phyloP scores from a whole-genome alignment of 1,140 invertebrate species.

The Panagrolaimus sp. region DNA sequence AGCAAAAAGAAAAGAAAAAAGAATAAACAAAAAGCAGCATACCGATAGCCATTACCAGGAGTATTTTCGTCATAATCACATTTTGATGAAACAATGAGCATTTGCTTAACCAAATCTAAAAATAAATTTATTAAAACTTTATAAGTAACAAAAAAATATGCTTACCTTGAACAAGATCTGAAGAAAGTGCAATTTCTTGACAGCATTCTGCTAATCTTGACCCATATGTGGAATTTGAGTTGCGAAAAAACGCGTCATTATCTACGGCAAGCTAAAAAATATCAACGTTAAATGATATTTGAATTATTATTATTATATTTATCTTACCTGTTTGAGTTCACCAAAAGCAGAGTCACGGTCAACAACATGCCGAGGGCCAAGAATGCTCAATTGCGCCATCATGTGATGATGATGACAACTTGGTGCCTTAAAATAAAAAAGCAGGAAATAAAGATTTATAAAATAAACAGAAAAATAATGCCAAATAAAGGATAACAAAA shows the following conservation, averaged over 20 bases:
- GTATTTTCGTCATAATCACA: slow-evolving; percentile 77
- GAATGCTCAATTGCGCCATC: slow-evolving; percentile 2
- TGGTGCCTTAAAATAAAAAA: background rate
- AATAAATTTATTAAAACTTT: background rate
- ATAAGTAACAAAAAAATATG: background rate
- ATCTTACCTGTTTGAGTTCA: slow-evolving; percentile 44
- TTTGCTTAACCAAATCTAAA: slow-evolving; percentile 43
- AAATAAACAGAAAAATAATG: too few relatives aligned
- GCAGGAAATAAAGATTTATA: too few relatives aligned
- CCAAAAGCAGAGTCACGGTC: slow-evolving; percentile 49
- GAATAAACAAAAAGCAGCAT: too few relatives aligned
- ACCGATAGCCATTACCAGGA: slow-evolving; percentile 82
- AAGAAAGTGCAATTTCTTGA: slow-evolving; percentile 28
- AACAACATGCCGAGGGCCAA: slow-evolving; percentile 49
- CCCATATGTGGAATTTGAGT: slow-evolving; percentile 28
- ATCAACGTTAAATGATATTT: background rate
- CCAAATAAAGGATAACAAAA: too few relatives aligned
- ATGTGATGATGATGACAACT: slow-evolving; percentile 10
- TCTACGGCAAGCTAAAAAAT: slow-evolving; percentile 43
- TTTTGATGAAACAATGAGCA: slow-evolving; percentile 64
- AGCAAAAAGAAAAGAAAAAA: slow-evolving; percentile 14
- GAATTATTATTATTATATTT: slow-evolving; percentile 14
- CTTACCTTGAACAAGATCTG: slow-evolving; percentile 31
- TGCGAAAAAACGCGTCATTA: slow-evolving; percentile 38
- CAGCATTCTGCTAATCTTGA: slow-evolving; percentile 44